These are phyloP conservation scores for Simalia tracyae DNA, from an alignment of 2,797 vertebrate species.

Conservation along the genomic window DNA sequence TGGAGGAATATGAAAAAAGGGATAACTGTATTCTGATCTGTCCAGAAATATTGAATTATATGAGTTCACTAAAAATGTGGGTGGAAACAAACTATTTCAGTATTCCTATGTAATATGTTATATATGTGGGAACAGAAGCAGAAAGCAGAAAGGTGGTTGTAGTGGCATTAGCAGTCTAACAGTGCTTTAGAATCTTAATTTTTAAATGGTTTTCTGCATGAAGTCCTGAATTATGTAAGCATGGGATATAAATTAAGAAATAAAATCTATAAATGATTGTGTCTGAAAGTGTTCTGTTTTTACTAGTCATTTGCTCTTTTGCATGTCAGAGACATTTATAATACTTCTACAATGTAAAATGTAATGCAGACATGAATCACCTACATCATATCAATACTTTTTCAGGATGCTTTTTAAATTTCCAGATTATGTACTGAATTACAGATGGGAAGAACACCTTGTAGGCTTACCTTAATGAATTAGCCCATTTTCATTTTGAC, in stretches of 20 bases:
- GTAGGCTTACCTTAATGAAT: background rate
- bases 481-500: slow-evolving; percentile 3
- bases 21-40: background rate
- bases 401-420: background rate
- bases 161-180: background rate
- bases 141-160: background rate
- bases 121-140: background rate
- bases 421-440: background rate
- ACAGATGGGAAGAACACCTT: background rate
- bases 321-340: background rate
- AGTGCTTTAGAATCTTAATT: background rate
- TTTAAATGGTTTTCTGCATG: background rate
- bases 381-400: background rate
- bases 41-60: background rate
- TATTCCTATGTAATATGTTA: background rate
- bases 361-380: background rate
- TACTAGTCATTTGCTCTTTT: background rate
- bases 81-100: background rate
- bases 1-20: background rate
- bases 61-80: background rate
- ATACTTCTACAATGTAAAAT: background rate
- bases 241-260: background rate
- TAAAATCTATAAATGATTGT: background rate
- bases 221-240: background rate
- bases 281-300: background rate